These are phyloP conservation scores for Liolophura sinensis DNA, from an alignment of 1,140 invertebrate species.

Conservation along the genomic window DNA sequence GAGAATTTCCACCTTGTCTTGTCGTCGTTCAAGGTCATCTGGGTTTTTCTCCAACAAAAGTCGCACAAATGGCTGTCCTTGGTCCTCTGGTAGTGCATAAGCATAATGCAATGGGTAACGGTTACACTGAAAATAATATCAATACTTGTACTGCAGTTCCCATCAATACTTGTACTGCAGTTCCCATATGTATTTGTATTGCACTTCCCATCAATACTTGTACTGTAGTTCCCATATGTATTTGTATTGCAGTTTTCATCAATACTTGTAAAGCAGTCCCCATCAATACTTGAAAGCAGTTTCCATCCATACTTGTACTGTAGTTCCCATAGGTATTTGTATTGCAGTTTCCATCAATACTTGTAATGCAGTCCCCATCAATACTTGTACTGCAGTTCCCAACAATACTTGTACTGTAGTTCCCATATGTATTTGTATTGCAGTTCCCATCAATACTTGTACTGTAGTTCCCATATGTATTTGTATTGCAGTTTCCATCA, in stretches of 20 bases:
- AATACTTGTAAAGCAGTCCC: too few species aligned
- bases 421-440: too few species aligned
- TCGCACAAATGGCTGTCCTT: slow-evolving; percentile 24
- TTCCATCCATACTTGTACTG: too few species aligned
- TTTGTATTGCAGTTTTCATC: too few species aligned
- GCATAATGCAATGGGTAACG: slow-evolving; percentile 50
- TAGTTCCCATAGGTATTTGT: too few species aligned
- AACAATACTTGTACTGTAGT: too few species aligned
- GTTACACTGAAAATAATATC: slow-evolving; percentile 32
- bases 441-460: too few species aligned
- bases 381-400: too few species aligned
- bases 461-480: slow-evolving; percentile 22
- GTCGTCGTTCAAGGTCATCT: slow-evolving; percentile 35
- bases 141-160: neutral
- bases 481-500: neutral
- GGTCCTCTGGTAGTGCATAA: slow-evolving; percentile 34
- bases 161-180: neutral
- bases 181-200: neutral
- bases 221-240: slow-evolving; percentile 2
- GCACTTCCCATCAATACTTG: neutral
- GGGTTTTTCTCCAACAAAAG: slow-evolving; percentile 39
- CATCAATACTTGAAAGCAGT: too few species aligned
- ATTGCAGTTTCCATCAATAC: too few species aligned
- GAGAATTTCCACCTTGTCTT: slow-evolving; percentile 36
- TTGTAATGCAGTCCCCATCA: too few species aligned